These are phyloP conservation scores for Nycticryphes semicollaris DNA, from an alignment of 2,113 vertebrate genomes.

Conservation along the genomic window DNA sequence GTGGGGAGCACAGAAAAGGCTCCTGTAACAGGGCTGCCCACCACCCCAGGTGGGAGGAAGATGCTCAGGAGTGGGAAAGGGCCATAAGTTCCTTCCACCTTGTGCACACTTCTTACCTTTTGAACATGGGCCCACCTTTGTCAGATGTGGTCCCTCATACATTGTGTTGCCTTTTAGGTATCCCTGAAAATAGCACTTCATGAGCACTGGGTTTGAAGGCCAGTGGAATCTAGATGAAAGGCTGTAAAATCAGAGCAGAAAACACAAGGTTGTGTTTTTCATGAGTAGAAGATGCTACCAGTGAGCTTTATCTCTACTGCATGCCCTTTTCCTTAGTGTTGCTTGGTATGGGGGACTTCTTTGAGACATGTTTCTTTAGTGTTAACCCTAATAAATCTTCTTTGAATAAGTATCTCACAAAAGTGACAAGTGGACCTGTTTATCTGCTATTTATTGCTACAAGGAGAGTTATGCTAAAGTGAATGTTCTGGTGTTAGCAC, in stretches of 20 bases:
- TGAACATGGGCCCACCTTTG: neutral
- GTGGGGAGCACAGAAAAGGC: neutral
- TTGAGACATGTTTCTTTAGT: neutral
- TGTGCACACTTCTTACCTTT: accelerated
- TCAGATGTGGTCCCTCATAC: accelerated
- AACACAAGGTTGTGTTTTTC: neutral
- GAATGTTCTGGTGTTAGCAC: neutral
- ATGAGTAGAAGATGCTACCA: neutral
- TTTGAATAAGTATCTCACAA: neutral
- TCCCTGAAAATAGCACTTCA: neutral
- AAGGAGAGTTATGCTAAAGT: neutral
- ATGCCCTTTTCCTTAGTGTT: neutral
- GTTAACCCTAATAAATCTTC: neutral
- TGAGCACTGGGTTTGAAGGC: neutral
- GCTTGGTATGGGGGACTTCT: neutral
- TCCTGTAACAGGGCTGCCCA: neutral
- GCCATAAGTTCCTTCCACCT: neutral
- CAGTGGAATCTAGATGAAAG: neutral
- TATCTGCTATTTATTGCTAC: accelerated
- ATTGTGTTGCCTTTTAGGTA: neutral
- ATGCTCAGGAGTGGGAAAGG: neutral
- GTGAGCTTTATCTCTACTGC: neutral
- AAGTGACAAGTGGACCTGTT: neutral
- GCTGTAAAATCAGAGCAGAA: neutral
- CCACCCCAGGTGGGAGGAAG: neutral